phyloP scores from a whole-genome alignment of 37 sponge, comb jelly and placozoan genomes.

The Ephydatia muelleri region DNA sequence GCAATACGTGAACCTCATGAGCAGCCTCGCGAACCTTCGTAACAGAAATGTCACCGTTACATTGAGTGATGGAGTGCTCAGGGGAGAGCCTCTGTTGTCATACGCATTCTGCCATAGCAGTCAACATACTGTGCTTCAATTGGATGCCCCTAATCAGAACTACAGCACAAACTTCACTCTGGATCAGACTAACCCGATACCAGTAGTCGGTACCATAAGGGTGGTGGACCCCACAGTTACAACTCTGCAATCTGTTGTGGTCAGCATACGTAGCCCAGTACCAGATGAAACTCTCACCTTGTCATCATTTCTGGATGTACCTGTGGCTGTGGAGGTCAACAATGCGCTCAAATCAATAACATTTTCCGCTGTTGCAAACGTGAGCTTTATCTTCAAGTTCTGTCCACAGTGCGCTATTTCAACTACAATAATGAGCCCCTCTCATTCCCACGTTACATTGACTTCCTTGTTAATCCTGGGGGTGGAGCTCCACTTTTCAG shows the following conservation, averaged over 20 bases:
- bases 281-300: slow-evolving; percentile 12
- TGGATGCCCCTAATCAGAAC: slow-evolving; percentile 65
- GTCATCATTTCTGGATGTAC: not conserved
- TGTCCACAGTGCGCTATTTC: slow-evolving; percentile 45
- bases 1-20: slow-evolving; percentile 48
- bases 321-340: slow-evolving; percentile 59
- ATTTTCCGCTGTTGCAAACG: slow-evolving; percentile 36
- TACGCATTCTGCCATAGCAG: no score
- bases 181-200: slow-evolving; percentile 5
- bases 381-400: slow-evolving; percentile 44
- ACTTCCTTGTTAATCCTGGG: slow-evolving; percentile 64
- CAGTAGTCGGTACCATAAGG: slow-evolving; percentile 12
- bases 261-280: slow-evolving; percentile 39
- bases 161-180: slow-evolving; percentile 49
- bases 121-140: slow-evolving; percentile 56
- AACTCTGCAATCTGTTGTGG: slow-evolving; percentile 48
- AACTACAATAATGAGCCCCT: slow-evolving; percentile 66
- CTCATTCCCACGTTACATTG: slow-evolving; percentile 56
- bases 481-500: slow-evolving; percentile 68
- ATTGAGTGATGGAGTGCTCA: slow-evolving; percentile 45
- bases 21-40: slow-evolving; percentile 55
- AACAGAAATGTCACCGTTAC: slow-evolving; percentile 46
- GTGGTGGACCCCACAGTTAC: slow-evolving; percentile 57
- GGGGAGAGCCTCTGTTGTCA: no score
- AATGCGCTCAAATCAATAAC: slow-evolving; percentile 51